Percentiles rank a stretch among this genome's conserved stretches.
These are phyloP conservation scores for Seriola quinqueradiata DNA, from an alignment of 2,113 vertebrate genomes.

Conservation along the genomic window DNA sequence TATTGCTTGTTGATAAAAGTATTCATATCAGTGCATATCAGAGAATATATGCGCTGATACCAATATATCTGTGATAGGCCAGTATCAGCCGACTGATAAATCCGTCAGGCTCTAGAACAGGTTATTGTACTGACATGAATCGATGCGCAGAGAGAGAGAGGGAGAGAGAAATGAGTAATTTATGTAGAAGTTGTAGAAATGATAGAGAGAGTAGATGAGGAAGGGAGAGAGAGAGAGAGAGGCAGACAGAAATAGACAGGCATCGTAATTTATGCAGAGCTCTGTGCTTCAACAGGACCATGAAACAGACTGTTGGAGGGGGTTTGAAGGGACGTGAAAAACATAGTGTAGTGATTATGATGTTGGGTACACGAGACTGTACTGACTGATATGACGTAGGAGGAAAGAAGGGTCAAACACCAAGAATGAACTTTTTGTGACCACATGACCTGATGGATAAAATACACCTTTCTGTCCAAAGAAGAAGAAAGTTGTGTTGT, in stretches of 20 bases:
- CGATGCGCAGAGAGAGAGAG: slow-evolving; percentile 54
- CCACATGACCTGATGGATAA: not conserved
- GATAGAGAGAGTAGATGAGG: slow-evolving; percentile 45
- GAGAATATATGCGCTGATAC: too few relatives aligned
- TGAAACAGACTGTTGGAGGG: slow-evolving; percentile 24
- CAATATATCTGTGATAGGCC: too few relatives aligned
- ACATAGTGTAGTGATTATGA: not conserved
- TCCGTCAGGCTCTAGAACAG: slow-evolving; percentile 18
- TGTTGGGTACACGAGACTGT: not conserved
- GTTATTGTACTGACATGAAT: slow-evolving; percentile 75
- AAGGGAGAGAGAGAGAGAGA: slow-evolving; percentile 22
- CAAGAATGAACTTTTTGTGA: not conserved
- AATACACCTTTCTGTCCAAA: too few relatives aligned
- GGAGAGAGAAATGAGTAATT: slow-evolving; percentile 56
- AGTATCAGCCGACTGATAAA: too few relatives aligned
- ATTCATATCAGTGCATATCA: too few relatives aligned
- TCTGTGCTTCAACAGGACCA: slow-evolving; percentile 36
- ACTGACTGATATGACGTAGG: not conserved
- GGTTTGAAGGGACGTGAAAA: slow-evolving; percentile 8
- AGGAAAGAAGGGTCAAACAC: not conserved
- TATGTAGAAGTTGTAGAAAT: slow-evolving; percentile 72
- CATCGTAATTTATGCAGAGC: slow-evolving; percentile 72
- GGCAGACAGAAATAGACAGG: slow-evolving; percentile 58
- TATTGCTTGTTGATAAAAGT: too few relatives aligned
- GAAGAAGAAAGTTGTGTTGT: too few relatives aligned